A percentile compares a stretch with the other conserved stretches of the same genome.
These are phyloP conservation scores for Phyllostomus discolor DNA, from an alignment of 2,113 vertebrate genomes.

Conservation along the genomic window DNA sequence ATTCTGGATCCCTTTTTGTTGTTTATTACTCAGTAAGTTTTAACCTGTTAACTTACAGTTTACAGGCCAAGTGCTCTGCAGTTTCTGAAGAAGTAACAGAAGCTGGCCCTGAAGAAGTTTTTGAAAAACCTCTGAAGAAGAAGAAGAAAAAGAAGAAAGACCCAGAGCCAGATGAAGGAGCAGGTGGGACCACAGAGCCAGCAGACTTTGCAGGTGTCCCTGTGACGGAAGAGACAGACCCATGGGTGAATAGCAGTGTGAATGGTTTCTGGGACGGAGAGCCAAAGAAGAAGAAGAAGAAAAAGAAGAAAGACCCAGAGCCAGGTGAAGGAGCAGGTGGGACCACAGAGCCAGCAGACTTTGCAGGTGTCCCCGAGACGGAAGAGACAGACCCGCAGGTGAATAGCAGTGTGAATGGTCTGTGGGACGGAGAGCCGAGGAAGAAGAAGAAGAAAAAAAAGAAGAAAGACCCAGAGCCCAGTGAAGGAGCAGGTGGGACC, in stretches of 20 bases:
- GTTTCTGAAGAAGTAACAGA: conserved; percentile 47
- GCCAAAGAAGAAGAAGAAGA: conserved; percentile 73
- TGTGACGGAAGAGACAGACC: neutral
- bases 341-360: conserved; percentile 1
- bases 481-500: neutral
- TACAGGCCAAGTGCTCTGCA: conserved; percentile 63
- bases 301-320: conserved; percentile 71
- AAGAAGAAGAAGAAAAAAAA: conserved; percentile 78
- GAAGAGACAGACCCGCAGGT: conserved; percentile 23
- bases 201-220: neutral
- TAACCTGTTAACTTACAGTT: conserved; percentile 64
- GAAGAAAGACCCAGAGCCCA: conserved; percentile 60
- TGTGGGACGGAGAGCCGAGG: conserved; percentile 63
- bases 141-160: conserved; percentile 79
- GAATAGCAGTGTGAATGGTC: neutral
- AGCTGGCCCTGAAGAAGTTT: neutral
- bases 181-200: neutral
- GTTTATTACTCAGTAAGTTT: neutral
- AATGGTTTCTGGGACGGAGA: conserved; percentile 51
- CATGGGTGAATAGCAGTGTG: neutral
- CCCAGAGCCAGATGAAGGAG: conserved; percentile 15
- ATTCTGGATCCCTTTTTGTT: neutral
- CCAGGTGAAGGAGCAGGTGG: neutral
- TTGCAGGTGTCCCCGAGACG: neutral
- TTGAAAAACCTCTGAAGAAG: conserved; percentile 57